Percentiles rank a stretch among this genome's conserved stretches.
These are phyloP conservation scores for Neria commutata DNA, from an alignment of 2,888 invertebrate genomes.

Conservation along the genomic window DNA sequence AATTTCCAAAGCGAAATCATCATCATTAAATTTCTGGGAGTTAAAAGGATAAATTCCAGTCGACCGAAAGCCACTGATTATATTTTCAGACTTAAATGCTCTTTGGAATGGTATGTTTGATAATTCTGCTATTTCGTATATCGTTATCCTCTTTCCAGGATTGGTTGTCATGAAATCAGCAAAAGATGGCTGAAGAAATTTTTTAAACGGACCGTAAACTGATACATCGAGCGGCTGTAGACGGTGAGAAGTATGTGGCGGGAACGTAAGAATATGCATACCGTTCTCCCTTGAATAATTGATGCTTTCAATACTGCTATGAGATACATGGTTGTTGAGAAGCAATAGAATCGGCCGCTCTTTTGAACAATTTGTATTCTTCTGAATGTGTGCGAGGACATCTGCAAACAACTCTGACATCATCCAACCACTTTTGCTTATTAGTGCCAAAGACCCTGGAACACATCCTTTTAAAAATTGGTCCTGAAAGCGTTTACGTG, in stretches of 20 bases:
- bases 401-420: slow-evolving; percentile 19
- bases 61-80: slow-evolving; percentile 19
- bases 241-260: slow-evolving; percentile 16
- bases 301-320: slow-evolving; percentile 16
- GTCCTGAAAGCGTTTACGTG: slow-evolving; percentile 11
- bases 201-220: slow-evolving; percentile 18
- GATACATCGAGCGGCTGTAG: slow-evolving; percentile 15
- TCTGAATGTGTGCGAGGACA: slow-evolving; percentile 27
- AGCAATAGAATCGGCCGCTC: slow-evolving; percentile 13
- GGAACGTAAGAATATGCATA: slow-evolving; percentile 20
- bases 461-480: slow-evolving; percentile 18
- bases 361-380: slow-evolving; percentile 18
- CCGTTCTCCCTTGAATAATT: slow-evolving; percentile 18
- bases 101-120: slow-evolving; percentile 13
- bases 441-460: slow-evolving; percentile 15
- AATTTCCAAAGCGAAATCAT: slow-evolving; percentile 13
- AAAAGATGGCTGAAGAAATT: slow-evolving; percentile 20
- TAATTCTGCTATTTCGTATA: slow-evolving; percentile 11
- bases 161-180: slow-evolving; percentile 20
- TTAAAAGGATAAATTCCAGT: slow-evolving; percentile 20
- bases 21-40: slow-evolving; percentile 19
- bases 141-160: slow-evolving; percentile 18
- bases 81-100: slow-evolving; percentile 18
- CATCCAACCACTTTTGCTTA: slow-evolving; percentile 21
- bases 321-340: slow-evolving; percentile 17